These are phyloP conservation scores for Sphaeridia pumilis DNA, from an alignment of 2,888 invertebrate species.

Conservation along the genomic window DNA sequence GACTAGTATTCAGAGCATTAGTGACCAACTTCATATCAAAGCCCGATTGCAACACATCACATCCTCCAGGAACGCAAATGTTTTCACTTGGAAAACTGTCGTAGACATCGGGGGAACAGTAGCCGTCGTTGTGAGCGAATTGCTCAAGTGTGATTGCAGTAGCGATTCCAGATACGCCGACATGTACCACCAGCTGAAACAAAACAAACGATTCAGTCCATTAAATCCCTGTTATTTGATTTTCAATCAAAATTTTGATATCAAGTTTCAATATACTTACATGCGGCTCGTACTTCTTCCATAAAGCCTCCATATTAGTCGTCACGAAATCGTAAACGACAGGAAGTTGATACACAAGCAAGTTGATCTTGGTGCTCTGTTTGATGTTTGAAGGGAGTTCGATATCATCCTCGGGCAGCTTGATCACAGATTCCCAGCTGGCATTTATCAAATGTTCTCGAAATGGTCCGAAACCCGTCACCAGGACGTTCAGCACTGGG, in stretches of 20 bases:
- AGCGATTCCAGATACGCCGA: conserved; percentile 58
- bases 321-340: conserved; percentile 61
- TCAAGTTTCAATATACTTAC: too few species aligned
- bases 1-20: conserved; percentile 25
- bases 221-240: too few species aligned
- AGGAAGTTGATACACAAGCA: conserved; percentile 52
- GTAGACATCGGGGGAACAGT: conserved; percentile 47
- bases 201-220: too few species aligned
- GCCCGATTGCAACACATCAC: conserved; percentile 40
- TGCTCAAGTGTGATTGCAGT: conserved; percentile 56
- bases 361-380: conserved; percentile 39
- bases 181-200: conserved; percentile 65
- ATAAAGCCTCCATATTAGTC: conserved; percentile 52
- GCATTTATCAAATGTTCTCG: conserved; percentile 57
- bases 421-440: conserved; percentile 69
- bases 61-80: conserved; percentile 42
- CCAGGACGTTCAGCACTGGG: conserved; percentile 41
- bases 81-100: conserved; percentile 44
- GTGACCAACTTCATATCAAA: conserved; percentile 41
- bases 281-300: conserved; percentile 58
- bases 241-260: too few species aligned
- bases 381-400: conserved; percentile 25
- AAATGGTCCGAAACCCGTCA: conserved; percentile 76
- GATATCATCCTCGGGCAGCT: conserved; percentile 41
- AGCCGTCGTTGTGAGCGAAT: conserved; percentile 50